Evolutionary conservation across 2,113 vertebrate species (phyloP), one percentile per base, ranked within the genome.

Genomic region (Brachionichthys hirsutus): DNA sequence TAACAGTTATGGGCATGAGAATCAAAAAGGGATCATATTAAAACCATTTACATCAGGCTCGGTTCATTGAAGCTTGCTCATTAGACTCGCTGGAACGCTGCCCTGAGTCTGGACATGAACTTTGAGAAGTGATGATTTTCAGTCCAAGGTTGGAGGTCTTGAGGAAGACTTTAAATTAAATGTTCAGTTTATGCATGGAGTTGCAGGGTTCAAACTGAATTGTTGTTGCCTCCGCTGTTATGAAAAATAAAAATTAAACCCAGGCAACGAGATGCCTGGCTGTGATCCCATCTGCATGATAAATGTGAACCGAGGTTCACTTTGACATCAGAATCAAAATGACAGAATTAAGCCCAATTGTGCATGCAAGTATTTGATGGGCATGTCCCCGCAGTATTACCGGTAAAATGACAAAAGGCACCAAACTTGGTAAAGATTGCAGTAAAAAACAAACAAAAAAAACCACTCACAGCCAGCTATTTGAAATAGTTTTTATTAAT

Each of bases 221-320:
- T 62, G n/a, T 60, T 66, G 63, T 49, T 46, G 64, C 43, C 17
- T 58, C 52, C 56, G 47, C 56, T 5, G 48, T 66, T 69, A 52
- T 61, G 54, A 62, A 66, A 68, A 50, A 73, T 49, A 59, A 76
- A 70, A 69, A 30, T 34, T 9, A 70, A 62, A 77, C 54, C 42
- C 40, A 66, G 67, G 66, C 59, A 11, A 17, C 56, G 55, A 62
- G 53, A 74, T 60, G 73, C 70, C 54, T 16, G 55, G 63, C 70
- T 82, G 70, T 77, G 82, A 89, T 91, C 54, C 80, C 85, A 89
- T 89, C 85, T 67, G 48, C 15, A 53, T 87, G 85, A 90, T 81
- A 67, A 85, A 90, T 87, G 81, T n/a, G 73, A 20, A 47, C 35
- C 6, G 13, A 45, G 43, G 44, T 73, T 72, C 24, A 15, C 34